Base-by-base conservation (phyloP, 35 echinoderm and acorn worm genomes). In the Diadema setosum region DNA sequence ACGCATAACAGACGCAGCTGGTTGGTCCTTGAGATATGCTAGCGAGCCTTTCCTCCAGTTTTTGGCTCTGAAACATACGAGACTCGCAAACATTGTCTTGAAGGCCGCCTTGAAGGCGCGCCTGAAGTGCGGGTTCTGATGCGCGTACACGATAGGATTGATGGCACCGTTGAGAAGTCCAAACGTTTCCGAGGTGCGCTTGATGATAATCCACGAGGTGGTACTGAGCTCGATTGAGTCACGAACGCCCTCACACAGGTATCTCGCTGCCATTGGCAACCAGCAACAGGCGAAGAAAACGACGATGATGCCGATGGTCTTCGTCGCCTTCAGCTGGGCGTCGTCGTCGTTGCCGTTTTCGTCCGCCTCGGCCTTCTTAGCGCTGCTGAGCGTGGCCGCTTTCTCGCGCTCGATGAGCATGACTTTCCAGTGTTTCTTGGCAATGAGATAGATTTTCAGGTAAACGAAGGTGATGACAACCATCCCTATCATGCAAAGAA, bases 281-380 rank as follows among this genome's bases (percentile, higher is more conserved):
- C 73, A 78, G 44, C 73, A 78, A 25, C 39, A 25, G 11, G 44
- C 37, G 24, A 78, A 78, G 73, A 78, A 44, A 17, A 78, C 73
- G 44, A 78, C 24, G n/a, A 78, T 78, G 73, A 78, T 78, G 21
- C 73, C 73, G 9, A 78, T 78, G 36, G 73, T 78, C n/a, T 78
- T 78, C 7, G 73, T 78, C 14, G 73, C 73, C 44, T 78, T 78
- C 26, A 78, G 24, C n/a, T 78, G 35, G 24, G 3, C 37, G 11
- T 42, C 73, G 35, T 39, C 73, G 34, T 5, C 44, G 12, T 36
- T 44, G 35, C 2, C 37, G n/a, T 42, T n/a, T 14, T 36, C 37
- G 2, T 41, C 73, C 27, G n/a, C 39, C 7, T 6, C 12, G 24
- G 18, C 5, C 4, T 14, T 3, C n/a, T 44, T 78, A 33, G 30